Conservation (phyloP, 2,113 vertebrate species). For the Pachycephala philippinensis region DNA sequence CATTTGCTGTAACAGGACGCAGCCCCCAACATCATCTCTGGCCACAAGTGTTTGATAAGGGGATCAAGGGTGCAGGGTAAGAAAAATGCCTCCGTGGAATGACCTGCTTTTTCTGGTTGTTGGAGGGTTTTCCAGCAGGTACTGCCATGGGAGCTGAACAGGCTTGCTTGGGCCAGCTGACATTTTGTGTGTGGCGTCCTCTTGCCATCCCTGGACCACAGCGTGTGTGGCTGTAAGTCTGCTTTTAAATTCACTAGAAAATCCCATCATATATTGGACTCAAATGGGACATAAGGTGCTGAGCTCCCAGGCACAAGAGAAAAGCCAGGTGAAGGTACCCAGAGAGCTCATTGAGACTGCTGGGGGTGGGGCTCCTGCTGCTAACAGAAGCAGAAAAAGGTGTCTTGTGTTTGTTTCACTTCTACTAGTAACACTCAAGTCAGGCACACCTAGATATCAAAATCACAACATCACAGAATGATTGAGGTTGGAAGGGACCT, state of each 20-base stretch:
- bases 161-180: background rate
- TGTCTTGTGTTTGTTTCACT: background rate
- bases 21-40: background rate
- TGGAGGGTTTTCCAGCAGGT: background rate
- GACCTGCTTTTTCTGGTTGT: background rate
- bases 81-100: background rate
- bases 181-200: background rate
- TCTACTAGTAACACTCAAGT: background rate
- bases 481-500: background rate
- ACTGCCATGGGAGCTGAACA: background rate
- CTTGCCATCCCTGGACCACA: background rate
- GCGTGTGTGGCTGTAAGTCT: background rate
- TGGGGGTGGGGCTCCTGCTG: background rate
- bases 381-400: background rate
- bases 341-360: background rate
- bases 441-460: background rate
- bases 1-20: background rate
- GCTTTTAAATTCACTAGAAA: background rate
- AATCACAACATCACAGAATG: background rate
- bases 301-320: background rate
- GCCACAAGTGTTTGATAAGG: background rate
- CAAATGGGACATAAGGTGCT: background rate
- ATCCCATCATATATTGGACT: background rate
- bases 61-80: background rate
- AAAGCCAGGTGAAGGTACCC: background rate